Evolutionary conservation across 2,113 vertebrate genomes (phyloP).

Genomic region (Python bivittatus): DNA sequence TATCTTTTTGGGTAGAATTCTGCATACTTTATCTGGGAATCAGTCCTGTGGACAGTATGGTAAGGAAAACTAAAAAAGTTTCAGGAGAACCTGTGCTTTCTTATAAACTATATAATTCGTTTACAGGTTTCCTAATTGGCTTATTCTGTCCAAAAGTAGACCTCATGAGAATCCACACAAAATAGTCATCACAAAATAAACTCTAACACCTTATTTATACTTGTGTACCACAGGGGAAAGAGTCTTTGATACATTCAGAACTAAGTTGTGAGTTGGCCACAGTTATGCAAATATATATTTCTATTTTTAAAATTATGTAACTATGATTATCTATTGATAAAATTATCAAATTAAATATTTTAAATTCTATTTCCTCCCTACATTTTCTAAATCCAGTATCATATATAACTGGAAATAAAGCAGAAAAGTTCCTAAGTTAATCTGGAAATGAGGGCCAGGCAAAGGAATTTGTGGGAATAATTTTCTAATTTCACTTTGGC

Average conservation of each 20-base stretch:
- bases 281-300: background rate
- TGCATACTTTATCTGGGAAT: background rate
- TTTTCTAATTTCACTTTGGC: background rate
- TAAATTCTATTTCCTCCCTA: background rate
- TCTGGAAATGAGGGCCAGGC: background rate
- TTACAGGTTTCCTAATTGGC: background rate
- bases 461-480: background rate
- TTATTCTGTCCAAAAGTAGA: background rate
- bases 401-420: background rate
- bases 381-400: background rate
- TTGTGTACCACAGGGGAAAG: background rate
- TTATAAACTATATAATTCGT: background rate
- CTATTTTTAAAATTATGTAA: background rate
- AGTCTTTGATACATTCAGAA: background rate
- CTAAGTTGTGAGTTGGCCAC: background rate
- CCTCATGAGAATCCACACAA: background rate
- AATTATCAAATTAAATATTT: background rate
- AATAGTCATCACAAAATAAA: background rate
- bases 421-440: background rate
- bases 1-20: background rate
- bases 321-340: background rate
- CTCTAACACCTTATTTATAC: background rate
- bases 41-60: background rate
- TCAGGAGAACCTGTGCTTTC: background rate
- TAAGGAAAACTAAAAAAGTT: background rate